Conservation (phyloP, 2,797 vertebrate genomes). For the Lacerta viridis region DNA sequence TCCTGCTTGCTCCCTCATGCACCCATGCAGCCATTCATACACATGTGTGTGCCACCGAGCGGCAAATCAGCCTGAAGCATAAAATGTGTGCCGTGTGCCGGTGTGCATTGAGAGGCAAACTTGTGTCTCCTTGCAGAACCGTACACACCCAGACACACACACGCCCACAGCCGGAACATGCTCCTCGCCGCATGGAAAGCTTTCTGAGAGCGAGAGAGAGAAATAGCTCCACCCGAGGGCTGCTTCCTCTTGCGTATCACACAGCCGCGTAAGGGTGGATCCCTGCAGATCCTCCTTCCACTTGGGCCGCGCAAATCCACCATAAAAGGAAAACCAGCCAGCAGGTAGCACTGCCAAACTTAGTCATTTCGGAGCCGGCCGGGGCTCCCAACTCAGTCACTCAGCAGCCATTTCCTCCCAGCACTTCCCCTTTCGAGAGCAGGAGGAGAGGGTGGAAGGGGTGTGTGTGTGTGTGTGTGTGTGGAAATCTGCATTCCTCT, state of each 20-base stretch:
- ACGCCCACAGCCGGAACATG: too few species aligned
- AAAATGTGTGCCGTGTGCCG: background rate
- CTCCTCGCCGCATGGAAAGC: background rate
- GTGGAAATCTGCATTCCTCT: background rate
- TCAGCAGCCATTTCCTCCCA: conserved; percentile 75
- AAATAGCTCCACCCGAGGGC: background rate
- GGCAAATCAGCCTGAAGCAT: background rate
- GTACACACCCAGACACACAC: too few species aligned
- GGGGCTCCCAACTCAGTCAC: conserved; percentile 71
- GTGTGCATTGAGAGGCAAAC: rapidly evolving
- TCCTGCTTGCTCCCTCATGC: background rate
- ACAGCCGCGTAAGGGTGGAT: conserved; percentile 73
- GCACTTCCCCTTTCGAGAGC: conserved; percentile 44
- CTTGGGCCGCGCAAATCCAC: conserved; percentile 73
- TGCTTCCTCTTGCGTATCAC: conserved; percentile 45
- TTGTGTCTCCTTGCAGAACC: too few species aligned
- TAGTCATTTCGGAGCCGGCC: conserved; percentile 81
- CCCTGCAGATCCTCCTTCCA: conserved; percentile 65
- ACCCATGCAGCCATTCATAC: background rate
- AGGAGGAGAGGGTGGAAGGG: conserved; percentile 19
- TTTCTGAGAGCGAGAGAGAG: rapidly evolving
- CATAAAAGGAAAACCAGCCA: conserved; percentile 83
- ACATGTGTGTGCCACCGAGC: background rate
- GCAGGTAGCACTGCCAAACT: conserved; percentile 85
- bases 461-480: background rate